Percentiles rank a stretch among this genome's conserved stretches.
phyloP scores from a whole-genome alignment of 2,888 invertebrate species.

The Oscheius sp. region DNA sequence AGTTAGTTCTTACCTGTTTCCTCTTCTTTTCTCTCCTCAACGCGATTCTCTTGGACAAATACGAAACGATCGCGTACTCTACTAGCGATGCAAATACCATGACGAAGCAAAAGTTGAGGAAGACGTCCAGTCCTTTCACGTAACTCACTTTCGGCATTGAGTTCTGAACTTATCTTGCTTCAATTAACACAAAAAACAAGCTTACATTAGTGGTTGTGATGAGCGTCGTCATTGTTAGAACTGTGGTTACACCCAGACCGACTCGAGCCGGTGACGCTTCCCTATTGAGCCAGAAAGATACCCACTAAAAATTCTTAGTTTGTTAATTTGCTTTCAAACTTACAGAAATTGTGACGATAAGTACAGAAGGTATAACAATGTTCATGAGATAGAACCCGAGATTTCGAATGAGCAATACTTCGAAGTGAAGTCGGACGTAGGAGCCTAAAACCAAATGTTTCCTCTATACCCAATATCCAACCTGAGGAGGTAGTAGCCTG shows the following conservation, averaged over 20 bases:
- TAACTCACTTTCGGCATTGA: conserved; percentile 94
- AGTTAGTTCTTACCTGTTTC: conserved; percentile 39
- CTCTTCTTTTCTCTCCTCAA: conserved; percentile 83
- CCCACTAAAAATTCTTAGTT: conserved; percentile 32
- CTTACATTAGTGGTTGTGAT: conserved; percentile 80
- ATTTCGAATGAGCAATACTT: conserved; percentile 84
- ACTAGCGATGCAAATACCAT: conserved; percentile 84
- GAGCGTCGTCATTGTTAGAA: conserved; percentile 72
- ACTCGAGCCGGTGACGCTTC: conserved; percentile 72
- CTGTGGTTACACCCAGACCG: conserved; percentile 77
- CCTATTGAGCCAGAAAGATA: conserved; percentile 72
- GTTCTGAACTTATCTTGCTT: conserved; percentile 46
- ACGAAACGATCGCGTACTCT: conserved; percentile 97
- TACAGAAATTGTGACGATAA: conserved; percentile 70
- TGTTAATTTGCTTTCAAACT: not conserved
- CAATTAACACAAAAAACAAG: not conserved
- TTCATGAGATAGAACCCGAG: conserved; percentile 96
- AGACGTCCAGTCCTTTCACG: conserved; percentile 80
- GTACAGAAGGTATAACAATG: conserved; percentile 63
- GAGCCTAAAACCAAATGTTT: conserved; percentile 55
- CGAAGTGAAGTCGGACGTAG: conserved; percentile 74
- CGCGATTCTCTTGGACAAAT: conserved; percentile 95
- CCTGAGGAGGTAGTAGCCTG: conserved; percentile 68
- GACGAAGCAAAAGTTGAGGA: conserved; percentile 72
- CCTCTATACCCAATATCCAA: conserved; percentile 19